Base-by-base conservation (phyloP, 2,113 vertebrate genomes). In the Coracopsis vasa region DNA sequence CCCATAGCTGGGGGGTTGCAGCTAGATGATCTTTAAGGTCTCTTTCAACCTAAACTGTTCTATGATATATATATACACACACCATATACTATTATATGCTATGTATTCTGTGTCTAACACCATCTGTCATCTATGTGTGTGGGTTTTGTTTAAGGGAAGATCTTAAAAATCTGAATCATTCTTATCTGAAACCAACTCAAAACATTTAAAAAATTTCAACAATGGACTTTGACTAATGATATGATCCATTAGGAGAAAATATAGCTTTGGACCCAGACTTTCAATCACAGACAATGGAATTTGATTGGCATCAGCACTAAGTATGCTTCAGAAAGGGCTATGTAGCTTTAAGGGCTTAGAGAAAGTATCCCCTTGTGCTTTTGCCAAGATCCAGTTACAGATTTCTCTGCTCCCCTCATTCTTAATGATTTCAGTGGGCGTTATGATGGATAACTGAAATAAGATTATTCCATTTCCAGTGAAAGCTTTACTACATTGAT, bases 391-490 rank as follows among this genome's bases (percentile, higher is more conserved):
- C 25, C 47, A 80, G 42, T 60, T 88, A 56, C 50, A 91, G 21
- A 64, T 89, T 91, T 91, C 72, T 94, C 64, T 86, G 54, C 29
- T 85, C 25, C 24, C 28, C 66, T 92, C 24, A 21, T 50, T 87
- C 73, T 71, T 91, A 95, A 89, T 64, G 48, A 91, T 80, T 95
- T 84, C 53, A 61, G n/a, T 78, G 53, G 74, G 80, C 54, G 56
- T 93, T 79, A 85, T 86, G 94, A 95, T 80, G 83, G 86, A 92
- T 95, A 82, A 84, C 78, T 64, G 80, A 97, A 94, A 93, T 87
- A 94, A 96, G 78, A 82, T 73, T 17, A 24, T 87, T 92, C 58
- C 51, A 1, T 86, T 94, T 92, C 78, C 35, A 74, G 61, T 48
- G 72, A 39, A 95, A 96, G 62, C 82, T 88, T 80, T 75, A 86